Base-by-base conservation (phyloP, 2,113 vertebrate species). In the Eurystomus gularis region DNA sequence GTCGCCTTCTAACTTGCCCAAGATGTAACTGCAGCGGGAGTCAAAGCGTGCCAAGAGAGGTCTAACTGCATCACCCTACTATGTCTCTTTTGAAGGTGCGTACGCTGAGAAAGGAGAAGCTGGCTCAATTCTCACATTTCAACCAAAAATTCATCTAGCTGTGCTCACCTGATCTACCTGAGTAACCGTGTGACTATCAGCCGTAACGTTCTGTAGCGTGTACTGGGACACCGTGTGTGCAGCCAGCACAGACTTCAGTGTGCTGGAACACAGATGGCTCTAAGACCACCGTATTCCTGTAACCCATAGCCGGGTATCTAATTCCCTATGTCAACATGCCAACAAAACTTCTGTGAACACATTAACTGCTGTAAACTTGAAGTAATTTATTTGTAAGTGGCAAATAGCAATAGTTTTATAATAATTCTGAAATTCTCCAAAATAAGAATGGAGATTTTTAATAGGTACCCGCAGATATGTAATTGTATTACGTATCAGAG, bases 151-250 rank as follows among this genome's bases (percentile, higher is more conserved):
- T 35, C 23, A 48, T 20, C 14, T 4, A 61, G 14, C 77, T 72
- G 13, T 19, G 17, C 29, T 73, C 24, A 2, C 55, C 55, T 83
- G 35, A 92, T n/a, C 58, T 60, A 55, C 51, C 40, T 13, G 14
- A 70, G 49, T 54, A 72, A 42, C 20, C 39, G 46, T 8, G 23
- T 60, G 51, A 60, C 31, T 28, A 79, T 9, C 39, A 60, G 51
- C 28, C 51, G 40, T n/a, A 46, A 79, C 31, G 37, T 19, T 80
- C 58, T 73, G 25, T 19, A 66, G 40, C 14, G 39, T 0, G 3
- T 21, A 15, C 18, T 17, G 40, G 40, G 40, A 57, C 33, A 62
- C 11, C 3, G 2, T 3, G 20, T 1, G 0, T 2, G 57, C 11
- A 69, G 18, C 8, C 31, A 54, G 80, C 33, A 78, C 29, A 92